Conservation (phyloP, 2,797 vertebrate species). For the Lacerta bilineata region DNA sequence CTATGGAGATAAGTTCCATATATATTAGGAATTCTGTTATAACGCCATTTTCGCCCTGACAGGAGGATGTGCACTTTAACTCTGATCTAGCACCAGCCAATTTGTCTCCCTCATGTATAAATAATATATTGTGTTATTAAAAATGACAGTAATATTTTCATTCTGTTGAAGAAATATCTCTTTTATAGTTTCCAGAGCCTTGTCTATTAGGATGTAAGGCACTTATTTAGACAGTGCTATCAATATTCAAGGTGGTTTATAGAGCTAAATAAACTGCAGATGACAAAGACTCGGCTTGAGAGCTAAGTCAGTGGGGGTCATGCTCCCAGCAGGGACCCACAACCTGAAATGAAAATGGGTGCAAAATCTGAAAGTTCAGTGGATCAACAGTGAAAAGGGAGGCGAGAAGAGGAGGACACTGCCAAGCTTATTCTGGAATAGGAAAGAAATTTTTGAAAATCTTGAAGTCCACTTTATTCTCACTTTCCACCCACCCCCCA, state of each 20-base stretch:
- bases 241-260: slow-evolving; percentile 12
- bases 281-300: neutral
- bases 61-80: slow-evolving; percentile 21
- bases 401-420: neutral
- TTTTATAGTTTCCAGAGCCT: slow-evolving; percentile 3
- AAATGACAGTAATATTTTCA: slow-evolving; percentile 47
- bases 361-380: neutral
- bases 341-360: neutral
- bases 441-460: too few relatives aligned
- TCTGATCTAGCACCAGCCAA: neutral
- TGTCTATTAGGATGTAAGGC: slow-evolving; percentile 22
- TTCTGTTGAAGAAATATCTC: slow-evolving; percentile 36
- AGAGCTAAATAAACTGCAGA: slow-evolving; percentile 18
- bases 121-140: slow-evolving; percentile 25
- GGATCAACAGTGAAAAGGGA: neutral
- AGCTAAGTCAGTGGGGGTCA: neutral
- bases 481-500: too few relatives aligned
- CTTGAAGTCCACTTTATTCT: too few relatives aligned
- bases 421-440: neutral
- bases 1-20: slow-evolving; percentile 36
- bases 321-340: too few relatives aligned
- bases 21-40: slow-evolving; percentile 8
- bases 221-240: slow-evolving; percentile 17
- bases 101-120: slow-evolving; percentile 36
- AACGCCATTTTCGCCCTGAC: slow-evolving; percentile 37